Evolutionary conservation across 2,797 vertebrate species (phyloP).

Genomic region (Ceryle rudis): DNA sequence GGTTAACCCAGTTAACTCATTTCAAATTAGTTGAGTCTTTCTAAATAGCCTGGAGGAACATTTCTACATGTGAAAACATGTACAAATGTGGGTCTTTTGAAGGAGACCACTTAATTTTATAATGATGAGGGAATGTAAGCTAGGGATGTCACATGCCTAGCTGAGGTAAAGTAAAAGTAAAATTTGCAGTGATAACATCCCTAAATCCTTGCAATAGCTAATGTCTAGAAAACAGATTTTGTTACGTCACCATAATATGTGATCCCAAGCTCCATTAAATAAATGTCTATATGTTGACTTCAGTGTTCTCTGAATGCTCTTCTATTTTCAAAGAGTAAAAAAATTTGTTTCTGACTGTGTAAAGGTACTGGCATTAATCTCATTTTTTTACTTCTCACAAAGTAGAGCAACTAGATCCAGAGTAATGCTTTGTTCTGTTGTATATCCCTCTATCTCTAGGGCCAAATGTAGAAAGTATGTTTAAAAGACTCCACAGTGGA

Average conservation of each 20-base stretch:
- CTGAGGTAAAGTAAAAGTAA: neutral
- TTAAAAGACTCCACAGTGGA: neutral
- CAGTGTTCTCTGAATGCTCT: neutral
- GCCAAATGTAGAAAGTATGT: neutral
- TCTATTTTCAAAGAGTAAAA: neutral
- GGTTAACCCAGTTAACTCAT: slow-evolving; percentile 61
- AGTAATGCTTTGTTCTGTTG: neutral
- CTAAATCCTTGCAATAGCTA: neutral
- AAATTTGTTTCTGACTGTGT: neutral
- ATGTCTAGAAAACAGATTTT: neutral
- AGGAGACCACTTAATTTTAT: neutral
- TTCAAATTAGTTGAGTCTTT: slow-evolving; percentile 45
- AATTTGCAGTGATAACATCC: neutral
- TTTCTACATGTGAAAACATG: slow-evolving; percentile 1
- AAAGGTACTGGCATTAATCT: neutral
- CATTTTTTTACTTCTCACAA: neutral
- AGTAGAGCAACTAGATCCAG: neutral
- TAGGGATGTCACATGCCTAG: neutral
- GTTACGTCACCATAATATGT: neutral
- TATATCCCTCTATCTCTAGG: neutral
- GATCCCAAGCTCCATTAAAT: neutral
- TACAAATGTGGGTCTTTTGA: neutral
- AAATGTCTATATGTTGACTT: neutral
- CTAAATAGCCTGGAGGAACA: slow-evolving; percentile 8
- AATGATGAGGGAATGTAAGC: neutral